Base-by-base conservation (phyloP, 1,140 invertebrate genomes). In the Lepidurus packardi region DNA sequence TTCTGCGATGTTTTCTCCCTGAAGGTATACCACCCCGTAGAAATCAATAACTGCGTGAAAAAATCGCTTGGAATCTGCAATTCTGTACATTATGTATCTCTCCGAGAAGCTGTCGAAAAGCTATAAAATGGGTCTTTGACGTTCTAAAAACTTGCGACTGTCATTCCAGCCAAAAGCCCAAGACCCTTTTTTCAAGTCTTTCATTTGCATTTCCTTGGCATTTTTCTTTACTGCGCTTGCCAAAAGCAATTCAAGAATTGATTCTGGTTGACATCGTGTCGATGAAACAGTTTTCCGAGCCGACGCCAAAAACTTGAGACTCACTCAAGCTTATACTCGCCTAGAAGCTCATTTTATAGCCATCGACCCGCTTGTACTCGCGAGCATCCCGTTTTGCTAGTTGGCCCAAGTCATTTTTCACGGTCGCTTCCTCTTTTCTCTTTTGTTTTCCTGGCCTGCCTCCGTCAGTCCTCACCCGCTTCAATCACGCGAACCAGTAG, bases 381-480 rank as follows among this genome's bases (percentile, higher is more conserved):
- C 21, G 21, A 13, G 8, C 16, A 65, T 13, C 53, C 53, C 53
- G 53, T 65, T 65, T 65, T 65, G 16, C 13, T 65, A 65, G 53
- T 65, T 65, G 53, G 53, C 53, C 34, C 7, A 65, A 65, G n/a
- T 65, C 16, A 65, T 65, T 65, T 65, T 65, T 65, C 53, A 65
- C 53, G 53, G 53, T 65, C 53, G 53, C 53, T 65, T 65, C 13
- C 21, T 65, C 53, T 16, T 11, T 65, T 21, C 53, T 21, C 7
- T 11, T 2, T n/a, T 65, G 16, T 16, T 47, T 16, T 65, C 13
- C 53, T 13, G n/a, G 16, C 21, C 34, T 34, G 34, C 34, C 34
- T 34, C 34, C 34, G 2, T 34, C 34, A 34, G 34, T 65, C 21
- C 53, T 65, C n/a, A 7, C 53, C 21, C 4, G 6, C 53, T 65